A percentile compares a stretch with the other conserved stretches of the same genome.
Conservation (phyloP, 2,888 invertebrate species). For the Drymonia ruficornis region DNA sequence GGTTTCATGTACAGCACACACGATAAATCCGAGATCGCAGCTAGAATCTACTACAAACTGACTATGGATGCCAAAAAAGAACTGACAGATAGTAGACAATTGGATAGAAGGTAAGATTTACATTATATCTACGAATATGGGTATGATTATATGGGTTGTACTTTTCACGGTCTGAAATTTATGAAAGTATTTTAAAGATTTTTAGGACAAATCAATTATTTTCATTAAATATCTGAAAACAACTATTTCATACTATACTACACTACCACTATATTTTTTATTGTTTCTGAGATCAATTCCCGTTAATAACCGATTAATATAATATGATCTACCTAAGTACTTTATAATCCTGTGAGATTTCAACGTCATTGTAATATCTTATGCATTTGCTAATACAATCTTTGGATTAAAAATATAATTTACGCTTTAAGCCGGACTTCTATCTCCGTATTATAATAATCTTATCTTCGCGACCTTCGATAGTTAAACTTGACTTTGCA, state of each 20-base stretch:
- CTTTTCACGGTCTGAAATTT: neutral
- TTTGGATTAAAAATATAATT: slow-evolving; percentile 2
- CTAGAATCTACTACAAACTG: slow-evolving; percentile 74
- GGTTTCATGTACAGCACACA: slow-evolving; percentile 73
- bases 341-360: slow-evolving; percentile 1
- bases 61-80: slow-evolving; percentile 65
- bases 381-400: neutral
- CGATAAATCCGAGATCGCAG: slow-evolving; percentile 68
- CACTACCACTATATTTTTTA: neutral
- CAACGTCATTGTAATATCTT: neutral
- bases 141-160: too few relatives aligned
- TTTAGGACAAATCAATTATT: neutral
- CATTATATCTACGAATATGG: too few relatives aligned
- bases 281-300: neutral
- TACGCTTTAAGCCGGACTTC: slow-evolving; percentile 7
- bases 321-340: too few relatives aligned
- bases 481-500: slow-evolving; percentile 8
- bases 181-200: neutral
- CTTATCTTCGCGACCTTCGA: slow-evolving; percentile 8
- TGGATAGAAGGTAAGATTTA: slow-evolving; percentile 64
- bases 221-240: too few relatives aligned
- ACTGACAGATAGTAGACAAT: slow-evolving; percentile 52
- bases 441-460: neutral
- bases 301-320: neutral
- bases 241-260: neutral